These are phyloP conservation scores for Tetrao urogallus DNA, from an alignment of 2,113 vertebrate genomes.

Conservation along the genomic window DNA sequence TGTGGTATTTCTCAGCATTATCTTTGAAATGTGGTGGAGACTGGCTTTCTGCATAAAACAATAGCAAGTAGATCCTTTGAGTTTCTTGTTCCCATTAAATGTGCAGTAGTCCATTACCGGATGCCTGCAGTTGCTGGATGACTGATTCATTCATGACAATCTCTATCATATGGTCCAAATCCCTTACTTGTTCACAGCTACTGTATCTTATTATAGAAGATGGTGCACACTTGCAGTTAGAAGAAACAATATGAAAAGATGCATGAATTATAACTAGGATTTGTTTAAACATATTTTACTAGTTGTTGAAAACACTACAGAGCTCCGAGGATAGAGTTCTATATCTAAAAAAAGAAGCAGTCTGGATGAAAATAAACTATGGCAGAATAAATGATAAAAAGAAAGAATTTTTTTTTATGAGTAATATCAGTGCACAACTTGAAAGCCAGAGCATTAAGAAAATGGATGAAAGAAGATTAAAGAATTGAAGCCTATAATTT, in stretches of 20 bases:
- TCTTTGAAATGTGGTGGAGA: neutral
- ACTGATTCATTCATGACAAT: neutral
- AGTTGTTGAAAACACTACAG: neutral
- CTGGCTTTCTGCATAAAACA: neutral
- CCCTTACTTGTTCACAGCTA: neutral
- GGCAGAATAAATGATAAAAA: slow-evolving; percentile 1
- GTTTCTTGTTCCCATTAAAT: neutral
- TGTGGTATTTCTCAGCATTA: neutral
- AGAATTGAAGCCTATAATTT: neutral
- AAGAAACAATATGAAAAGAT: neutral
- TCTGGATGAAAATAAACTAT: neutral
- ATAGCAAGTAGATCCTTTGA: neutral
- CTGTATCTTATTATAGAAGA: neutral
- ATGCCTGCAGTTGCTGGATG: neutral
- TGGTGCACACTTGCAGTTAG: neutral
- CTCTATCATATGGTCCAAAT: neutral
- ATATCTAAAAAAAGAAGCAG: neutral
- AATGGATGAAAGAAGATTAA: slow-evolving; percentile 1
- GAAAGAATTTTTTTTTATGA: neutral
- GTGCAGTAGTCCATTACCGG: neutral
- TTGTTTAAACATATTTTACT: neutral
- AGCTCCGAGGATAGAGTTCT: neutral
- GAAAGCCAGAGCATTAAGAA: neutral
- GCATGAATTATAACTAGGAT: neutral
- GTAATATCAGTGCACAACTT: neutral